These are phyloP conservation scores for Nemotelus nigrinus DNA, from an alignment of 2,888 invertebrate genomes.

Conservation along the genomic window DNA sequence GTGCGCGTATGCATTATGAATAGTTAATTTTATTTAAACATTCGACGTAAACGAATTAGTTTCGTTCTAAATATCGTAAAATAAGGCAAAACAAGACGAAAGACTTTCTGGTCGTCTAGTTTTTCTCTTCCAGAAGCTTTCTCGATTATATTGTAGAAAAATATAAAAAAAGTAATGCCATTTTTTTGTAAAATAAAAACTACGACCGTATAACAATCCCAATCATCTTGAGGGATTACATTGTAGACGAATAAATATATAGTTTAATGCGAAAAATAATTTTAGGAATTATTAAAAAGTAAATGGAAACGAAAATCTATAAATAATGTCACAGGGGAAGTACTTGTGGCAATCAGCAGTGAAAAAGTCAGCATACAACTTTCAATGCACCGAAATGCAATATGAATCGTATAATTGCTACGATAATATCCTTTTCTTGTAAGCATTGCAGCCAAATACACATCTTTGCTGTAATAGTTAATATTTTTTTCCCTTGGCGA, in stretches of 20 bases:
- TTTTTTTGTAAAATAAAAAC: conserved; percentile 17
- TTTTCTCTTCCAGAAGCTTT: conserved; percentile 37
- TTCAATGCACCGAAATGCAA: conserved; percentile 28
- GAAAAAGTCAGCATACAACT: conserved; percentile 21
- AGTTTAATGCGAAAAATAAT: conserved; percentile 20
- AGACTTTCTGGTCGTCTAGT: conserved; percentile 26
- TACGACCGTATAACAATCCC: background rate
- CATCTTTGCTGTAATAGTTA: background rate
- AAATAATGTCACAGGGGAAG: background rate
- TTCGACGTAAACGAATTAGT: conserved; percentile 28
- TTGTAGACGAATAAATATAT: conserved; percentile 20
- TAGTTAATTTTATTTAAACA: conserved; percentile 42
- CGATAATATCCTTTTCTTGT: background rate
- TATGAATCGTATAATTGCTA: conserved; percentile 18
- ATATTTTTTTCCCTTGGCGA: background rate
- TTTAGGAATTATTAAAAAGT: conserved; percentile 10
- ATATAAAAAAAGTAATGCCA: conserved; percentile 34
- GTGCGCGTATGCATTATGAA: conserved; percentile 35
- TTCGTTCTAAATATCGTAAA: conserved; percentile 25
- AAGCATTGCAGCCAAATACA: background rate
- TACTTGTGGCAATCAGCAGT: conserved; percentile 23
- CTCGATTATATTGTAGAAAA: conserved; percentile 28
- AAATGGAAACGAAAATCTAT: background rate
- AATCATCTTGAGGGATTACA: background rate
- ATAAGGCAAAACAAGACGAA: conserved; percentile 20